Percentiles rank a stretch among this genome's conserved stretches.
Evolutionary conservation across 2,113 vertebrate genomes (phyloP).

Genomic region (Pachypanchax playfairii): DNA sequence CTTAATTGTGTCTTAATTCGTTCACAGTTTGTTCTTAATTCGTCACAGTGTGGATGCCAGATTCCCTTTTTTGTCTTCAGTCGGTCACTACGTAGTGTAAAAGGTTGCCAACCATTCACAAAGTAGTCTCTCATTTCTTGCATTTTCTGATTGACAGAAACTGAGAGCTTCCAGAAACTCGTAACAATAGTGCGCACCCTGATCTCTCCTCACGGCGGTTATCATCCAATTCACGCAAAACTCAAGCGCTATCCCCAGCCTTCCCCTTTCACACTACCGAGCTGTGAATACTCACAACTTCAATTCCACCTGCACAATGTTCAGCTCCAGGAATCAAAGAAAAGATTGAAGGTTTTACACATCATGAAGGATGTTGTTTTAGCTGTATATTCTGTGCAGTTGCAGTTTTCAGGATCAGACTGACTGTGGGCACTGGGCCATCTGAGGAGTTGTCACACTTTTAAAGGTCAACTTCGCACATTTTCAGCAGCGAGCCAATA

Average conservation of each 20-base stretch:
- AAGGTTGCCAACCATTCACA: too few relatives aligned
- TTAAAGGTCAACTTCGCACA: conserved; percentile 77
- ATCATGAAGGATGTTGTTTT: conserved; percentile 46
- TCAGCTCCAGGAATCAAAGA: conserved; percentile 10
- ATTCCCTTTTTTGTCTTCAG: too few relatives aligned
- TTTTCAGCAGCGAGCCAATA: conserved; percentile 62
- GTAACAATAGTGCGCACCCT: too few relatives aligned
- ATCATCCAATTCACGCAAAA: conserved; percentile 16
- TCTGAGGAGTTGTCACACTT: conserved; percentile 66
- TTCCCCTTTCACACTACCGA: conserved; percentile 32
- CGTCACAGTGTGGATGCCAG: too few relatives aligned
- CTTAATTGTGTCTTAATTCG: too few relatives aligned
- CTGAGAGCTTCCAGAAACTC: too few relatives aligned
- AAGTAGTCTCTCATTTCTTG: too few relatives aligned
- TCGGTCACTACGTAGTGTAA: too few relatives aligned
- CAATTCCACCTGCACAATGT: conserved; percentile 21
- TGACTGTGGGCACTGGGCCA: conserved; percentile 67
- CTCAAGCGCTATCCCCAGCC: neutral
- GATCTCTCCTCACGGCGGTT: conserved; percentile 6
- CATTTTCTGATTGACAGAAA: too few relatives aligned
- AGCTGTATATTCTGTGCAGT: conserved; percentile 29
- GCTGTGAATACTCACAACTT: conserved; percentile 43
- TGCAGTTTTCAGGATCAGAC: conserved; percentile 43
- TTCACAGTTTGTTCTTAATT: too few relatives aligned
- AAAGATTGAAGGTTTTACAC: conserved; percentile 31